Conservation (phyloP, 2,797 vertebrate genomes). For the Alectoris magna region DNA sequence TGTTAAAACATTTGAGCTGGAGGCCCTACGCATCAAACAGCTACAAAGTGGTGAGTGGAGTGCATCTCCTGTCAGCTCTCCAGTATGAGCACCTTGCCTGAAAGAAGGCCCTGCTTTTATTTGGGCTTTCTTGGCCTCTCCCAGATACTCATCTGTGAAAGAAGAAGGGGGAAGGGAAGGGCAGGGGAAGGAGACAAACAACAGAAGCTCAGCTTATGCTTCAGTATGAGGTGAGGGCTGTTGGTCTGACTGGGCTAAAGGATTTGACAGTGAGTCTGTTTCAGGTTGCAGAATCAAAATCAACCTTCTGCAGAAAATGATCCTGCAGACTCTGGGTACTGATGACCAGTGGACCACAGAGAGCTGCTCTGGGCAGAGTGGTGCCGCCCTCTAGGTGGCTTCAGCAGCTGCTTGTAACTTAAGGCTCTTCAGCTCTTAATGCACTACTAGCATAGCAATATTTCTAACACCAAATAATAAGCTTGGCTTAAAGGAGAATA, state of each 20-base stretch:
- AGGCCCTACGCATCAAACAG: background rate
- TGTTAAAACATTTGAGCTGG: background rate
- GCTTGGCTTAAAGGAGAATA: background rate
- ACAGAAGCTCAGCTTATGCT: background rate
- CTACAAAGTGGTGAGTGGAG: background rate
- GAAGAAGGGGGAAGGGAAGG: background rate
- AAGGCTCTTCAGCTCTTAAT: background rate
- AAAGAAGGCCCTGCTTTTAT: background rate
- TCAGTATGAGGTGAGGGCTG: background rate
- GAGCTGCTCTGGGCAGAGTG: background rate
- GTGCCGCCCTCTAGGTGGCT: background rate
- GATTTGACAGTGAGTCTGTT: background rate
- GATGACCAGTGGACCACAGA: background rate
- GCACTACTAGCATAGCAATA: background rate
- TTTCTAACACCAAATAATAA: background rate
- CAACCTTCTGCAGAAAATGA: accelerated
- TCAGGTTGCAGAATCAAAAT: background rate
- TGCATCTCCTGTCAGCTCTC: background rate
- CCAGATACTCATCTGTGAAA: background rate
- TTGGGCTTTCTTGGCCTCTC: background rate
- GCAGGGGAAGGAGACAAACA: too few relatives aligned
- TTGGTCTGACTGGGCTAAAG: background rate
- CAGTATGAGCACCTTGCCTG: background rate
- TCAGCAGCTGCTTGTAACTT: background rate
- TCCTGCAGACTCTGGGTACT: background rate